Base-by-base conservation (phyloP, 2,888 invertebrate genomes). In the Hypomecis punctinalis region DNA sequence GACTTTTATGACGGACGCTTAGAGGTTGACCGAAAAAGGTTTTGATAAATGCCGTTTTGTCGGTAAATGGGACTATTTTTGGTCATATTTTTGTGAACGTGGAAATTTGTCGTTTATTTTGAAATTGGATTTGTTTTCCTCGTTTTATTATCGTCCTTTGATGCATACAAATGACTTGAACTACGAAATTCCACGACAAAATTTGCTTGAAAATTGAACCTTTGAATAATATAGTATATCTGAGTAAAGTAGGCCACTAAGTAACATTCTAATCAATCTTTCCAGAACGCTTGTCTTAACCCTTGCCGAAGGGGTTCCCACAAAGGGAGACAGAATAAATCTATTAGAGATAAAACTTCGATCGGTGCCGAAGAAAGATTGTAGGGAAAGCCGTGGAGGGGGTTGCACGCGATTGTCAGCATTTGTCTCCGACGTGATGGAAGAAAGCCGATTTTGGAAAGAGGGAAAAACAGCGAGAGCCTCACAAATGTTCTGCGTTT, bases 1-100 rank as follows among this genome's bases (percentile, higher is more conserved):
- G 57, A 52, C 57, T 68, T 72, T 70, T 72, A 72, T 68, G 66
- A 66, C 56, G 56, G 42, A 47, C 72, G 67, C 39, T 64, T 67
- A 66, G 61, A 69, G 60, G 64, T 61, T 63, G 64, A 70, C 70
- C 70, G 66, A 70, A 67, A 64, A 72, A 70, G 65, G 71, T 67
- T 63, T 57, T 63, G 68, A 68, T 70, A 62, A 72, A 72, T 72
- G 60, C 52, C 56, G 54, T 51, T 54, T 37, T 53, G 48, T 58
- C 52, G 39, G 54, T 59, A 63, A 67, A 67, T 61, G 61, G 63
- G 40, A 63, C 55, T 61, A 60, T 67, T 62, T 23, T 62, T 42
- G 58, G 61, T 65, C 53, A 56, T 66, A 68, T 62, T 71, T 69
- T 46, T 51, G 42, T 35, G n/a, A 47, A 40, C 8, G 42, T 56